Conservation (phyloP, 92 coral and sea anemone genomes). For the Actinostola sp. region DNA sequence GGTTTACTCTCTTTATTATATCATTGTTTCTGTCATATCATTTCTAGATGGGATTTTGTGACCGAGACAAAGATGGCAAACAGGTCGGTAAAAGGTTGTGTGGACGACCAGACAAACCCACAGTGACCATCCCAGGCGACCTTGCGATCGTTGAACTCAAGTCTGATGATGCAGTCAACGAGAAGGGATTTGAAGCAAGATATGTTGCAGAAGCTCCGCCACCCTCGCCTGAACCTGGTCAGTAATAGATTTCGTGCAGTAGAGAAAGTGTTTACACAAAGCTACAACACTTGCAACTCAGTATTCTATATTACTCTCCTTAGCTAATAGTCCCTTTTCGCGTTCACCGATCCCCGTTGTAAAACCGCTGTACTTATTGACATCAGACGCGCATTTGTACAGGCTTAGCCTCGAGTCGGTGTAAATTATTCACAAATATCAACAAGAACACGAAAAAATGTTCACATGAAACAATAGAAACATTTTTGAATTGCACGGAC, state of each 20-base stretch:
- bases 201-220: constrained; percentile 17
- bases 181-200: constrained; percentile 55
- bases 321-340: too few species aligned
- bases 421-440: too few species aligned
- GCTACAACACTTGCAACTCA: too few species aligned
- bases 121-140: constrained; percentile 44
- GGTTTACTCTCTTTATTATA: not conserved
- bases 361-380: too few species aligned
- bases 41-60: constrained; percentile 38
- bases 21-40: not conserved
- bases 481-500: too few species aligned
- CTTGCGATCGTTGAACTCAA: constrained; percentile 33
- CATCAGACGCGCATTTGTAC: too few species aligned
- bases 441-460: too few species aligned
- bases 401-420: too few species aligned
- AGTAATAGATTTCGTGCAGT: not conserved
- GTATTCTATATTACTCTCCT: too few species aligned
- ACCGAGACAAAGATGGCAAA: constrained; percentile 23
- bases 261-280: too few species aligned
- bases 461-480: too few species aligned
- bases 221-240: constrained; percentile 6
- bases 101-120: constrained; percentile 21
- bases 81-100: constrained; percentile 35
- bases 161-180: constrained; percentile 51
- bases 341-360: too few species aligned